Evolutionary conservation across 2,888 invertebrate species (phyloP), one percentile per base, ranked within the genome.

Genomic region (Leucophora obtusa): DNA sequence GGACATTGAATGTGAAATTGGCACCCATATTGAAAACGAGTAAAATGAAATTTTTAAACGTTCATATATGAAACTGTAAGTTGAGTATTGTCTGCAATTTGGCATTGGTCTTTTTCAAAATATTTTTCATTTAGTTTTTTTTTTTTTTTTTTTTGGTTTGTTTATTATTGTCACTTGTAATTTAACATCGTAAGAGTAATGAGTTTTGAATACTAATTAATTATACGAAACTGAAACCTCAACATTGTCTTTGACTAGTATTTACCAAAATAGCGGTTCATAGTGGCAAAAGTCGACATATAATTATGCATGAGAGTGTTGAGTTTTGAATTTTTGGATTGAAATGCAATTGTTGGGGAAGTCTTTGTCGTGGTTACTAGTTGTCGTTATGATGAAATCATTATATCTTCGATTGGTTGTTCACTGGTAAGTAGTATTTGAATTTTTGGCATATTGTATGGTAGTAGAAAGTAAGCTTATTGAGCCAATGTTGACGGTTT

Each of bases 101-200:
- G 73, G 73, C 81, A 81, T 35, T 8, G 60, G 50, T 38, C n/a
- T n/a, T 58, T 53, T 51, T 62, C 28, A 65, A 59, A 53, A n/a
- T n/a, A n/a, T n/a, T n/a, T n/a, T n/a, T n/a, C n/a, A n/a, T n/a
- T n/a, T n/a, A n/a, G n/a, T n/a, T n/a, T 59, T 59, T 65, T 58
- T n/a, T 58, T 69, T 51, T 33, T 65, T 58, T 59, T 18, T 66
- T 69, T 70, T 58, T 50, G 18, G 76, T 54, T 69, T 73, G 18
- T 68, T 66, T 60, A 65, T 56, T 73, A 70, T 77, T 77, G 81
- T 81, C 81, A 77, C 69, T 77, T 74, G 81, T 77, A 81, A 81
- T 69, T 73, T 73, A 60, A 73, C 51, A 66, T 70, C 77, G 81
- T 70, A 81, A 81, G 70, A 74, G 69, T 65, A 35, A 53, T 70